Evolutionary conservation across 2,113 vertebrate genomes (phyloP).

Genomic region (Electrona antarctica): DNA sequence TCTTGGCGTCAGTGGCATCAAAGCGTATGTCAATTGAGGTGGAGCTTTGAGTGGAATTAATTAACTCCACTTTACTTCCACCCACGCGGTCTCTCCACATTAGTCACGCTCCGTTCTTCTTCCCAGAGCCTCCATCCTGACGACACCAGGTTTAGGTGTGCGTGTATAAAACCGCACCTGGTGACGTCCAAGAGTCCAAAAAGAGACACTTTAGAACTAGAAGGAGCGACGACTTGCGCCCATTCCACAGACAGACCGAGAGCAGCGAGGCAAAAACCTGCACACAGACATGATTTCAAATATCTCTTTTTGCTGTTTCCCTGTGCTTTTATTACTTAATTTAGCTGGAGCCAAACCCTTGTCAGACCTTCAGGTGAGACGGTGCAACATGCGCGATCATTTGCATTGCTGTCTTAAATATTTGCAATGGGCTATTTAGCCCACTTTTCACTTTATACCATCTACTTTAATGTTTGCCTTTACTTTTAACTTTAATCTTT

Average conservation of each 20-base stretch:
- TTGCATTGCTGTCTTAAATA: too few relatives aligned
- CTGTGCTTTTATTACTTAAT: conserved; percentile 72
- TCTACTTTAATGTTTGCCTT: not conserved
- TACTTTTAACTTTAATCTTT: not conserved
- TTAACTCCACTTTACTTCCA: conserved; percentile 27
- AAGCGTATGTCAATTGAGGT: conserved; percentile 12
- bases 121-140: conserved; percentile 53
- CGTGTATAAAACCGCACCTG: conserved; percentile 74
- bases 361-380: conserved; percentile 72
- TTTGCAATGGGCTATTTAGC: too few relatives aligned
- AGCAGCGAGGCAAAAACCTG: not conserved
- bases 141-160: conserved; percentile 47
- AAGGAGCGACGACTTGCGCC: not conserved
- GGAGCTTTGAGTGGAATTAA: conserved; percentile 25
- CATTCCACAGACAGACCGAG: not conserved
- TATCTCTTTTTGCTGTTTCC: conserved; percentile 56
- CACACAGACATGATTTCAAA: conserved; percentile 74
- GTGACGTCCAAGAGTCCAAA: conserved; percentile 9
- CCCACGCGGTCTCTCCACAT: conserved; percentile 31
- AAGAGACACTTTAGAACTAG: too few relatives aligned
- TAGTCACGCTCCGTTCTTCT: conserved; percentile 65
- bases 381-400: too few relatives aligned
- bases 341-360: conserved; percentile 57
- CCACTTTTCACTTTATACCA: too few relatives aligned
- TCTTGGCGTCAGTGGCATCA: not conserved